phyloP scores from a whole-genome alignment of 1,140 invertebrate genomes.

The Tetramorium simillimum region DNA sequence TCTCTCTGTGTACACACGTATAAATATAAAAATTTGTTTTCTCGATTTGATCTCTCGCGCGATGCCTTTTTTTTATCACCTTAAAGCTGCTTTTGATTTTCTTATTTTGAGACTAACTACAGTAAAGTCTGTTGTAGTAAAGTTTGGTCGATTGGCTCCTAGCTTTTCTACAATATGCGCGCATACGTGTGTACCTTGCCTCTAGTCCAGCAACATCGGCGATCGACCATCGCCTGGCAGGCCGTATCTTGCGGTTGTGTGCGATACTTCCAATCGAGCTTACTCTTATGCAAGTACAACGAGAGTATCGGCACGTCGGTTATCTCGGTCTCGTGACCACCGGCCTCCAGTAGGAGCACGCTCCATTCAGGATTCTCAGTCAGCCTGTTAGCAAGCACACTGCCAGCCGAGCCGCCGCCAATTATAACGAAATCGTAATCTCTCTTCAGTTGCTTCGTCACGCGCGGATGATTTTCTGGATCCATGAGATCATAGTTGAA shows the following conservation, averaged over 20 bases:
- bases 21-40: no score
- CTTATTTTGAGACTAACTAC: no score
- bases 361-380: constrained; percentile 92
- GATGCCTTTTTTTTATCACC: no score
- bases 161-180: not conserved
- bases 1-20: no score
- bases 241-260: constrained; percentile 94
- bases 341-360: constrained; percentile 94
- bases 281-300: constrained; percentile 94
- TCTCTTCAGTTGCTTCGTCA: constrained; percentile 87
- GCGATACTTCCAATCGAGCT: constrained; percentile 96
- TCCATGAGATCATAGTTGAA: constrained; percentile 95
- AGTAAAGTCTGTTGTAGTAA: no score
- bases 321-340: constrained; percentile 93
- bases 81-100: no score
- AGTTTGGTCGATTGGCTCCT: not conserved
- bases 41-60: no score
- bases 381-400: constrained; percentile 93
- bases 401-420: constrained; percentile 94
- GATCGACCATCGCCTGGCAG: constrained; percentile 93
- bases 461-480: constrained; percentile 92
- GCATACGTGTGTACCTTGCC: constrained; percentile 87
- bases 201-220: constrained; percentile 93
- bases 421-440: constrained; percentile 94
- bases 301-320: constrained; percentile 94